These are phyloP conservation scores for Onychostoma macrolepis DNA, from an alignment of 2,113 vertebrate species.

Conservation along the genomic window DNA sequence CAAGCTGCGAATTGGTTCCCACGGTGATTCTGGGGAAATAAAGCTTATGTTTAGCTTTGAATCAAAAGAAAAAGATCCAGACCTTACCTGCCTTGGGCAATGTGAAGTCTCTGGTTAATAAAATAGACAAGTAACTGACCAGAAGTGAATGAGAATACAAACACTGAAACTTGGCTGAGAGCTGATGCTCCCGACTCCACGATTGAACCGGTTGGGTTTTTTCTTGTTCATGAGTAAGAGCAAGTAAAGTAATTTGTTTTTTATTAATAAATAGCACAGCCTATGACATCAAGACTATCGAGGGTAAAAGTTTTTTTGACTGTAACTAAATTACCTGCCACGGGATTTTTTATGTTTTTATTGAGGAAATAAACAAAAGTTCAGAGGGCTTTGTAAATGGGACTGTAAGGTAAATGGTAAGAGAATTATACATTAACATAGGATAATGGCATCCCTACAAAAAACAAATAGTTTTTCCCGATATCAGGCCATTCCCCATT, in stretches of 20 bases:
- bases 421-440: not conserved
- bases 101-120: conserved; percentile 11
- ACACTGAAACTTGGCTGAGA: not conserved
- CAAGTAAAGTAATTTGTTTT: not conserved
- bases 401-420: not conserved
- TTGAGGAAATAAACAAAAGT: not conserved
- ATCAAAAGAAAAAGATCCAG: conserved; percentile 19
- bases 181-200: not conserved
- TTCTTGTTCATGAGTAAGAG: not conserved
- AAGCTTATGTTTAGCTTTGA: not conserved
- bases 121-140: conserved; percentile 16
- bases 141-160: conserved; percentile 7
- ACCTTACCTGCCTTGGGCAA: conserved; percentile 15
- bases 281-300: too few relatives aligned
- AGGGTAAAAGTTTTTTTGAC: too few relatives aligned
- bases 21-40: not conserved
- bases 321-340: not conserved
- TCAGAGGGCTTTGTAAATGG: not conserved
- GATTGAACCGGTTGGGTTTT: not conserved
- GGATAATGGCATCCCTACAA: not conserved
- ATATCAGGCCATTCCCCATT: not conserved
- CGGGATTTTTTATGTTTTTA: not conserved
- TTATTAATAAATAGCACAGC: too few relatives aligned
- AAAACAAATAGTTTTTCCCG: not conserved
- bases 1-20: not conserved